Base-by-base conservation (phyloP, 1,140 invertebrate species). In the Heliconius himera region DNA sequence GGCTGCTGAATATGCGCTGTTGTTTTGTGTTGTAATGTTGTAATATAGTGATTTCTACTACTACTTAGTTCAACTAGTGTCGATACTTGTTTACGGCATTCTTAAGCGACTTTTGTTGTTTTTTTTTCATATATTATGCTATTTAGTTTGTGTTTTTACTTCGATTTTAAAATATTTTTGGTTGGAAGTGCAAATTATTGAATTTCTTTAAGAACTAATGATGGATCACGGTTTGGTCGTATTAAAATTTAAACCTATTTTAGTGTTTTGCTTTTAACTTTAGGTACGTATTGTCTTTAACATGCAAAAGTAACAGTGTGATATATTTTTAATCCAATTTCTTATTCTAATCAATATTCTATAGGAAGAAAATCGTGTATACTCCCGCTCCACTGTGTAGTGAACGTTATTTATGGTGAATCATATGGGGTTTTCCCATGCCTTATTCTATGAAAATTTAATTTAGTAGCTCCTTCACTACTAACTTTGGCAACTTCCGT, bases 341-440 rank as follows among this genome's bases (percentile, higher is more conserved):
- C 13, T 46, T 13, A 41, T 41, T 41, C 11, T 41, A 13, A 41
- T 11, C 9, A 41, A 41, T 66, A 66, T 66, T 66, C 56, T 66
- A 22, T n/a, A n/a, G 3, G n/a, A 56, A n/a, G n/a, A 22, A 22
- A 8, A 56, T 56, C 11, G 9, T 56, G 11, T 22, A 56, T 46
- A 46, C 41, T 46, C 13, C 41, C 4, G 41, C 13, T 46, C 13
- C 13, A 46, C 41, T 46, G 3, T 60, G n/a, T 60, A 60, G n/a
- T n/a, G 20, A 29, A 16, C n/a, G 54, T 11, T n/a, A n/a, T 36
- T 33, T 6, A 6, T 36, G 60, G 60, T 66, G 60, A 66, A 26
- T 66, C 60, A 66, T 66, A 6, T 66, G 60, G 60, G 22, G 60
- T 66, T 66, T 66, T 66, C 60, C 60, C 60, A 26, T 29, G 60